Percentiles rank a stretch among this genome's conserved stretches.
Conservation (phyloP, 2,113 vertebrate species). For the Recurvirostra avosetta region DNA sequence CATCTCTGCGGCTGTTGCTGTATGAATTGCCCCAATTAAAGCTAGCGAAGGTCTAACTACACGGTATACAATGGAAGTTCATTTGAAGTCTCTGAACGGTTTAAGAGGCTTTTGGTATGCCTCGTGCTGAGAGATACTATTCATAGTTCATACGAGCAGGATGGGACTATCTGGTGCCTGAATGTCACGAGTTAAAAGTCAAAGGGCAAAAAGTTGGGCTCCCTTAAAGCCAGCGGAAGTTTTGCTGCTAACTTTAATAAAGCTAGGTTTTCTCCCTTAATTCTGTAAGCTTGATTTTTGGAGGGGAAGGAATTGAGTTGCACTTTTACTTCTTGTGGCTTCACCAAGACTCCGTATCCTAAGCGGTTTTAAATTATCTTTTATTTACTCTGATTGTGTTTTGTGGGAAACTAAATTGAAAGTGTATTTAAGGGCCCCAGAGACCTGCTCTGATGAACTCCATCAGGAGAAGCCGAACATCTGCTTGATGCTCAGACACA, state of each 20-base stretch:
- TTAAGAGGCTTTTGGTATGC: background rate
- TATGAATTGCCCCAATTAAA: background rate
- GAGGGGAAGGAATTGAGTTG: background rate
- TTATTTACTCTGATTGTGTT: background rate
- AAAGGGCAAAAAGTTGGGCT: background rate
- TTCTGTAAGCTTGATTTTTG: background rate
- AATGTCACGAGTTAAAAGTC: slow-evolving; percentile 14
- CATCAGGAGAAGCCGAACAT: slow-evolving; percentile 9
- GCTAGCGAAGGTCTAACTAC: background rate
- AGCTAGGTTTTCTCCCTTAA: background rate
- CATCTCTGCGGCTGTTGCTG: background rate
- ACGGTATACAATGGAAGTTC: background rate
- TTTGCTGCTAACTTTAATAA: background rate
- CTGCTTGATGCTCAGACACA: background rate
- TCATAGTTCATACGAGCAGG: background rate
- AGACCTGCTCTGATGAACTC: background rate
- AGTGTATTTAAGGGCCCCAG: slow-evolving; percentile 22
- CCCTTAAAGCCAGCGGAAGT: background rate
- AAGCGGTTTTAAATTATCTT: background rate
- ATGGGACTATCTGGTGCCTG: background rate
- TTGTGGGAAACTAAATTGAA: slow-evolving; percentile 36
- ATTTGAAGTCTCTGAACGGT: background rate
- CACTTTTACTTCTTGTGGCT: background rate
- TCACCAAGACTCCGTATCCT: background rate
- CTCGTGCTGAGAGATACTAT: background rate